These are phyloP conservation scores for Tapirus terrestris DNA, from an alignment of 2,113 vertebrate genomes.

Conservation along the genomic window DNA sequence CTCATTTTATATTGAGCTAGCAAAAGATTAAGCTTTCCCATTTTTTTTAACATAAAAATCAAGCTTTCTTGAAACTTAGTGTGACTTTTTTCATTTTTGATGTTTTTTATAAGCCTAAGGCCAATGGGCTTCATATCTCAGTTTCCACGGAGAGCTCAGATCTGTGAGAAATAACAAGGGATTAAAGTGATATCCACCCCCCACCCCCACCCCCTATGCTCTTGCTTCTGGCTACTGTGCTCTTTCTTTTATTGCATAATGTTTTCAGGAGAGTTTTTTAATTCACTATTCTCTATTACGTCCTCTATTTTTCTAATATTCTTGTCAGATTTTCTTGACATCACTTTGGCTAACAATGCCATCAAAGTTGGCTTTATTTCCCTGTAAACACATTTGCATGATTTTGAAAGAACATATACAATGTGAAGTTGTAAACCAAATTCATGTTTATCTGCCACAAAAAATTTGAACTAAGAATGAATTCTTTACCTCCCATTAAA, in stretches of 20 bases:
- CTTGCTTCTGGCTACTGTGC: conserved; percentile 63
- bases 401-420: neutral
- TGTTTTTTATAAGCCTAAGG: conserved; percentile 69
- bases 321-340: neutral
- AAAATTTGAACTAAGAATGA: neutral
- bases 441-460: neutral
- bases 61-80: conserved; percentile 76
- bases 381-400: neutral
- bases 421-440: neutral
- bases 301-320: neutral
- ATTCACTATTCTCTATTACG: conserved; percentile 20
- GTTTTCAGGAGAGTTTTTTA: conserved; percentile 47
- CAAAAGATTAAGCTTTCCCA: conserved; percentile 72
- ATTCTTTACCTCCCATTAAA: neutral
- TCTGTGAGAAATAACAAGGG: conserved; percentile 79
- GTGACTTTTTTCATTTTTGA: conserved; percentile 83
- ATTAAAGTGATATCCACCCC: conserved; percentile 63
- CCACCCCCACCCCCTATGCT: neutral
- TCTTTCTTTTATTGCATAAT: conserved; percentile 49
- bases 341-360: neutral
- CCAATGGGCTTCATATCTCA: conserved; percentile 75
- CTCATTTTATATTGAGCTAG: conserved; percentile 56
- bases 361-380: neutral
- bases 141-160: conserved; percentile 65
- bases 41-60: conserved; percentile 77